Conservation (phyloP, 2,888 invertebrate genomes). For the Embidobia sp. region DNA sequence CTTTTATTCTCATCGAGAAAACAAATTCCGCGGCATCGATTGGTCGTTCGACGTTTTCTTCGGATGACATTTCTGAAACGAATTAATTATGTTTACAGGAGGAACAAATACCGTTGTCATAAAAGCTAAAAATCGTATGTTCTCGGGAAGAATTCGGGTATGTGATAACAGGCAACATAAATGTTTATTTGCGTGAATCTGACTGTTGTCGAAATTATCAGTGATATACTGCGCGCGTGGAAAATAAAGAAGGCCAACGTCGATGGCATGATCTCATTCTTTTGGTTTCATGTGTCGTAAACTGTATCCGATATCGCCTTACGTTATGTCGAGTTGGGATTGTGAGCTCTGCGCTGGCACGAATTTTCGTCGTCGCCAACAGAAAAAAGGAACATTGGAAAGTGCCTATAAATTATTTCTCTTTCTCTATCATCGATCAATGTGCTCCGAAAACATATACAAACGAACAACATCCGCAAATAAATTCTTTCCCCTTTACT, state of each 20-base stretch:
- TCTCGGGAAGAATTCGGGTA: too few relatives aligned
- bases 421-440: conserved; percentile 60
- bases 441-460: conserved; percentile 44
- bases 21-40: too few relatives aligned
- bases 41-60: too few relatives aligned
- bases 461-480: conserved; percentile 46
- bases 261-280: conserved; percentile 67
- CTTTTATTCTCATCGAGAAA: too few relatives aligned
- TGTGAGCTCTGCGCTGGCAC: conserved; percentile 52
- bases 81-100: too few relatives aligned
- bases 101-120: too few relatives aligned
- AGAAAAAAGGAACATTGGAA: conserved; percentile 58
- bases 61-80: too few relatives aligned
- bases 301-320: conserved; percentile 64
- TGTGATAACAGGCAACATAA: conserved; percentile 48
- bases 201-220: conserved; percentile 60
- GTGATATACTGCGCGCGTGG: conserved; percentile 46
- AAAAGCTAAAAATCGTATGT: too few relatives aligned
- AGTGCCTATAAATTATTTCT: conserved; percentile 66
- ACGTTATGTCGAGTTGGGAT: conserved; percentile 60
- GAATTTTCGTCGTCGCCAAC: conserved; percentile 61
- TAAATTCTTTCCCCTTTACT: conserved; percentile 33
- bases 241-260: conserved; percentile 63
- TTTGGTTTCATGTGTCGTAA: conserved; percentile 67
- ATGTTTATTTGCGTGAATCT: conserved; percentile 58